Percentiles rank a stretch among this genome's conserved stretches.
Evolutionary conservation across 2,797 vertebrate species (phyloP).

Genomic region (Epinephelus coioides): DNA sequence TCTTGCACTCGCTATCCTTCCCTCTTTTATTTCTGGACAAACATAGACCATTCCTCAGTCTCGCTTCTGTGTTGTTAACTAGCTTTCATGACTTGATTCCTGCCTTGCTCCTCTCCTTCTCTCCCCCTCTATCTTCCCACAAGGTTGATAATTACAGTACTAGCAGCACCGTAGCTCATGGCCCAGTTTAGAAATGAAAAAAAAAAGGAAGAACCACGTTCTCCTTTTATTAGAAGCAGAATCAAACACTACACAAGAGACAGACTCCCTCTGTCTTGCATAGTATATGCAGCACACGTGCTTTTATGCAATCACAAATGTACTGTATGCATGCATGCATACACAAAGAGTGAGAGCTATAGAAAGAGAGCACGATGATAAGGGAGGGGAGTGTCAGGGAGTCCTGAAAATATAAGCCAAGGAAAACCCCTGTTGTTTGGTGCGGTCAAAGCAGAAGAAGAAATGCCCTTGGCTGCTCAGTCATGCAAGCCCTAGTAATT

Average conservation of each 20-base stretch:
- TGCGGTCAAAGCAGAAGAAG: slow-evolving; percentile 70
- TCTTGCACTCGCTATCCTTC: slow-evolving; percentile 11
- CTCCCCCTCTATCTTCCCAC: slow-evolving; percentile 57
- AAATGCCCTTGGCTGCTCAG: slow-evolving; percentile 84
- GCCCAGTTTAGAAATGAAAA: slow-evolving; percentile 76
- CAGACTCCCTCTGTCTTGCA: slow-evolving; percentile 27
- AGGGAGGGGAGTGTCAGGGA: slow-evolving; percentile 60
- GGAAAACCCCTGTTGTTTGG: slow-evolving; percentile 83
- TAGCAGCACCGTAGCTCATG: slow-evolving; percentile 77
- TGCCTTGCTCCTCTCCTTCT: slow-evolving; percentile 39
- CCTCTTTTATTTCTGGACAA: slow-evolving; percentile 49
- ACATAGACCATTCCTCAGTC: slow-evolving; percentile 11
- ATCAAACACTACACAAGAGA: slow-evolving; percentile 67
- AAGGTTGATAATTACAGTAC: slow-evolving; percentile 80
- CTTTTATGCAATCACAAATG: slow-evolving; percentile 1
- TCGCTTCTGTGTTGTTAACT: slow-evolving; percentile 47
- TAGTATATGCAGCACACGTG: slow-evolving; percentile 16
- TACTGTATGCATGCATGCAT: slow-evolving; percentile 4
- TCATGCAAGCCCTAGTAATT: slow-evolving; percentile 81
- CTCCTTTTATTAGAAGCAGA: slow-evolving; percentile 77
- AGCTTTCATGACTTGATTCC: slow-evolving; percentile 42
- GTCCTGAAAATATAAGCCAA: slow-evolving; percentile 73
- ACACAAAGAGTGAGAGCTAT: neutral
- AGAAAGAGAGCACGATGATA: slow-evolving; percentile 22
- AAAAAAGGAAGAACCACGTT: slow-evolving; percentile 69